Conservation (phyloP, 1,140 invertebrate genomes). For the Diplogasteroides magnus region DNA sequence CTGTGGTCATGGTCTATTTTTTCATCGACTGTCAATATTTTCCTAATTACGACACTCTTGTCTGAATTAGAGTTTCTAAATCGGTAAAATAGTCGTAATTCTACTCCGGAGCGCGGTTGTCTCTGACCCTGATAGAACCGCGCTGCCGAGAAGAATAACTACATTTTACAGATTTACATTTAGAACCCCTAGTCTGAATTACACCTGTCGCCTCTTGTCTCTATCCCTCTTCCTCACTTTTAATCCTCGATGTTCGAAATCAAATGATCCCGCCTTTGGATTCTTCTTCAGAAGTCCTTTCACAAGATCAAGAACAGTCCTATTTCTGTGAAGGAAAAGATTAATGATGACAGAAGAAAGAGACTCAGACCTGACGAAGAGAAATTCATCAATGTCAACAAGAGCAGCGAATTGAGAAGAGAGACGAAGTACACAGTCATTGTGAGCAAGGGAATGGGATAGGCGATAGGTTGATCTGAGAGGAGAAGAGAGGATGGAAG, state of each 20-base stretch:
- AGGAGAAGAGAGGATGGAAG: neutral
- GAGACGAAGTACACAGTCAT: slow-evolving; percentile 20
- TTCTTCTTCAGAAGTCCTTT: slow-evolving; percentile 3
- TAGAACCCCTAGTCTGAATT: too few species aligned
- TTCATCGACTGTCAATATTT: neutral
- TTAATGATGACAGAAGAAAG: neutral
- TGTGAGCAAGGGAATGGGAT: slow-evolving; percentile 24
- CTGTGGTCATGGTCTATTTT: too few species aligned
- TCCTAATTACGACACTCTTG: too few species aligned
- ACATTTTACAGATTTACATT: too few species aligned
- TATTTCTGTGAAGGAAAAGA: slow-evolving; percentile 12
- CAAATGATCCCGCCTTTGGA: slow-evolving; percentile 10
- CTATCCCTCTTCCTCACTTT: neutral
- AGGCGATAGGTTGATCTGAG: slow-evolving; percentile 15
- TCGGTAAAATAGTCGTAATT: too few species aligned
- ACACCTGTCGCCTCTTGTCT: neutral
- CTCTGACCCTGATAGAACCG: too few species aligned
- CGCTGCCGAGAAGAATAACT: too few species aligned
- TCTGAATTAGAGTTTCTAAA: too few species aligned
- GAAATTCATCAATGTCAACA: slow-evolving; percentile 20
- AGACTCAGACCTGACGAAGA: slow-evolving; percentile 3
- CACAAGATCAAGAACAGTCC: slow-evolving; percentile 11
- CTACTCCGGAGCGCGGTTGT: too few species aligned
- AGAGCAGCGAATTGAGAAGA: slow-evolving; percentile 8
- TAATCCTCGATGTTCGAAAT: slow-evolving; percentile 4